phyloP scores from a whole-genome alignment of 2,113 vertebrate genomes.

The Stegostoma tigrinum region DNA sequence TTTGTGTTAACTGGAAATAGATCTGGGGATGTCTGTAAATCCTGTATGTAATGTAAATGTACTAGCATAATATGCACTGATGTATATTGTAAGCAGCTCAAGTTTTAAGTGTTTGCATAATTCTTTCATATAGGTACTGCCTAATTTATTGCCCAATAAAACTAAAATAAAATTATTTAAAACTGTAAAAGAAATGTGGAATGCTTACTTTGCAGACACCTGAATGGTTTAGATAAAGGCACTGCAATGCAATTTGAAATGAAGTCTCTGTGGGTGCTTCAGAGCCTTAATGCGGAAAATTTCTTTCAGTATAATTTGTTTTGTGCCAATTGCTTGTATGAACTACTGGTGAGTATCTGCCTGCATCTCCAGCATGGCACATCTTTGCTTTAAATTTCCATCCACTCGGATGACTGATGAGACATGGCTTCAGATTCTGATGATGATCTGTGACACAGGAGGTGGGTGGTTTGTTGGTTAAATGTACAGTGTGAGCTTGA shows the following conservation, averaged over 20 bases:
- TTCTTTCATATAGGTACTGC: conserved; percentile 20
- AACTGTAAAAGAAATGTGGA: background rate
- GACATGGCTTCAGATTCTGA: background rate
- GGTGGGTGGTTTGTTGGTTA: background rate
- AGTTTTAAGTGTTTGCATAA: conserved; percentile 27
- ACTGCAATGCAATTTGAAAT: background rate
- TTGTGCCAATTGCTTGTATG: background rate
- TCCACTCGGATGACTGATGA: background rate
- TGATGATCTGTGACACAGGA: background rate
- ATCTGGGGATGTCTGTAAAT: conserved; percentile 14
- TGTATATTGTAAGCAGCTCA: conserved; percentile 36
- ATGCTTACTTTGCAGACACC: background rate
- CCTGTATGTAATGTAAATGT: conserved; percentile 24
- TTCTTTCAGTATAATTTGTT: background rate
- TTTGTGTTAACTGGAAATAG: background rate
- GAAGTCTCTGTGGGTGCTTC: background rate
- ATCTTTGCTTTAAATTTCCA: background rate
- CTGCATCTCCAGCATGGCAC: background rate
- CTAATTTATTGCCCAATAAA: conserved; percentile 37
- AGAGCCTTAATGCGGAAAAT: background rate
- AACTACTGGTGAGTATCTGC: background rate
- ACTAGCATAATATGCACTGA: conserved; percentile 25
- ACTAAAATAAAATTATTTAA: conserved; percentile 35
- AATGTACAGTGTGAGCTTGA: background rate
- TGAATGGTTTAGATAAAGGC: background rate